Evolutionary conservation across 1,140 invertebrate species (phyloP).

Genomic region (Drosophila littoralis): DNA sequence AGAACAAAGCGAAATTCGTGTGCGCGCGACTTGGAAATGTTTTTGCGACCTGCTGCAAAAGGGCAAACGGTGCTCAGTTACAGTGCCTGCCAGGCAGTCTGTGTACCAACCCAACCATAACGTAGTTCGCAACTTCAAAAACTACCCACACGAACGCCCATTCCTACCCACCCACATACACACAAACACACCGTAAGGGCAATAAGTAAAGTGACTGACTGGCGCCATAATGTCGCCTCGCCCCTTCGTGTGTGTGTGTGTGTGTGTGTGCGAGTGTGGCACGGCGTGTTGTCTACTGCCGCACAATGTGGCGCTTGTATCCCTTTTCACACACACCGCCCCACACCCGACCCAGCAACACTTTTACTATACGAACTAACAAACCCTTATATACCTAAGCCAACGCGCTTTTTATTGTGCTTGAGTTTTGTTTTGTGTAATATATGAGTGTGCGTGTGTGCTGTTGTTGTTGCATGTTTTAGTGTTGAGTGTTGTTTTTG

Average conservation of each 20-base stretch:
- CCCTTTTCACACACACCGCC: conserved; percentile 42
- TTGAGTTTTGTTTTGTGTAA: conserved; percentile 22
- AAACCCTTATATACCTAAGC: conserved; percentile 53
- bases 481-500: conserved; percentile 57
- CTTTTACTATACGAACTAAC: conserved; percentile 18
- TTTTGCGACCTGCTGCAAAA: conserved; percentile 25
- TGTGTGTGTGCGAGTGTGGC: conserved; percentile 23
- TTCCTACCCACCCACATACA: not conserved
- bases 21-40: conserved; percentile 37
- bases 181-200: not conserved
- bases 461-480: conserved; percentile 51
- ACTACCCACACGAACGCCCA: conserved; percentile 3
- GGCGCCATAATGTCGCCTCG: conserved; percentile 77
- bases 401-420: conserved; percentile 68
- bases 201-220: conserved; percentile 65
- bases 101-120: conserved; percentile 4
- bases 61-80: conserved; percentile 36
- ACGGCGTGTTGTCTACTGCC: conserved; percentile 32
- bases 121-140: conserved; percentile 21
- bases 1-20: conserved; percentile 32
- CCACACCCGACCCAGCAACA: conserved; percentile 10
- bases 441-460: conserved; percentile 32
- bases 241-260: conserved; percentile 33
- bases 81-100: conserved; percentile 5
- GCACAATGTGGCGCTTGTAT: conserved; percentile 48